Evolutionary conservation across 1,140 invertebrate species (phyloP).

Genomic region (Zaprionus nigranus): DNA sequence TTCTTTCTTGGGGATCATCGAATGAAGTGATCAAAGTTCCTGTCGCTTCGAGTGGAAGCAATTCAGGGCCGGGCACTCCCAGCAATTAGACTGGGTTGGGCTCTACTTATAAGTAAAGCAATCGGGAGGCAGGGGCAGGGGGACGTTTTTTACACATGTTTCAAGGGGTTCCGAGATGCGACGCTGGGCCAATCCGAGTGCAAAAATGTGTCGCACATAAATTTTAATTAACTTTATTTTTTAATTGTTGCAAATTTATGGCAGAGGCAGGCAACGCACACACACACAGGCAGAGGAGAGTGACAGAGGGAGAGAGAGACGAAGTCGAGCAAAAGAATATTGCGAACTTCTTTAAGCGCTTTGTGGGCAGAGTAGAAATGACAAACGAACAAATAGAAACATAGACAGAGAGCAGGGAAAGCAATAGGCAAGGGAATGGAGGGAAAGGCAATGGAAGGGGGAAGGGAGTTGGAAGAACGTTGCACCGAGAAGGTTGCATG

Average conservation of each 20-base stretch:
- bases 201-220: conserved; percentile 80
- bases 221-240: conserved; percentile 84
- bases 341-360: conserved; percentile 26
- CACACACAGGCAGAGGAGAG: neutral
- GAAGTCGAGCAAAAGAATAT: conserved; percentile 4
- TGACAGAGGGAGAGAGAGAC: conserved; percentile 8
- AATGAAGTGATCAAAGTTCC: conserved; percentile 51
- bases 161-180: neutral
- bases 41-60: conserved; percentile 50
- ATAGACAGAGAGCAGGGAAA: conserved; percentile 19
- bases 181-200: conserved; percentile 38
- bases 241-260: conserved; percentile 83
- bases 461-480: neutral
- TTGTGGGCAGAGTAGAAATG: conserved; percentile 63
- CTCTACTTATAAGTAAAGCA: neutral
- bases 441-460: neutral
- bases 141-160: conserved; percentile 44
- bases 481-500: conserved; percentile 52
- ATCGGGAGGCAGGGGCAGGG: neutral
- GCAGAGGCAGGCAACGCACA: conserved; percentile 49
- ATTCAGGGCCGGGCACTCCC: conserved; percentile 58
- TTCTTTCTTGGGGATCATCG: conserved; percentile 8
- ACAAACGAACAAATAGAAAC: conserved; percentile 70
- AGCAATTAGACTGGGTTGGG: conserved; percentile 70
- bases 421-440: neutral